Base-by-base conservation (phyloP, 92 coral and sea anemone genomes). In the Actinernus sp. region DNA sequence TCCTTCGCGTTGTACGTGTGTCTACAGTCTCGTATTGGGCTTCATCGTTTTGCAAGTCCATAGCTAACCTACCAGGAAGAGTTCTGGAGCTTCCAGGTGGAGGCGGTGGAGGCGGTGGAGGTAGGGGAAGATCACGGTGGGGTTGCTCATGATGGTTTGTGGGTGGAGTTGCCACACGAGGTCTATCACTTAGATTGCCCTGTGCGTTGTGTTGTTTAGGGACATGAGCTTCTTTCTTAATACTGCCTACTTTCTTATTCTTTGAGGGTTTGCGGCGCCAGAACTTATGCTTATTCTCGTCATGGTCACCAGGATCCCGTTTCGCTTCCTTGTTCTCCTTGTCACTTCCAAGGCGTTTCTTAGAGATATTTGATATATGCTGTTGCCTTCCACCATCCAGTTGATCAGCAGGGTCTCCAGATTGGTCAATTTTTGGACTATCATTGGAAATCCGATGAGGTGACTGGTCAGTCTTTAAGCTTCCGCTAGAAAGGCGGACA, bases 11-110 rank as follows among this genome's bases (percentile, higher is more conserved):
- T 33, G 43, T 52, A 11, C 85, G 60, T 31, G 4, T 14, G 18
- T 71, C 91, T 6, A 85, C 91, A 0, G 27, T 49, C 16, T 85
- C 91, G 24, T 85, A 85, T 31, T 78, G 59, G n/a, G n/a, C n/a
- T 2, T 59, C 49, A 14, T 78, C 82, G 17, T 69, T 80, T 37
- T 38, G 59, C 13, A 45, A 7, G 8, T 13, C 73, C 3, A 7
- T 36, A 45, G 10, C 22, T 12, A 23, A 45, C 19, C 17, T 8
- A 6, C 10, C 21, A 17, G 17, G 17, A 5, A 8, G 21, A 22
- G 37, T 32, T 3, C 26, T 34, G 16, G 63, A 40, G 19, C 31
- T 5, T 3, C 18, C 34, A 20, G 73, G 53, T 1, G 22, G 51
- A 32, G 49, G 63, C 49, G 17, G 76, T 46, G 1, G 68, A 68